phyloP scores from a whole-genome alignment of 2,113 vertebrate species.

The Eretmochelys imbricata region DNA sequence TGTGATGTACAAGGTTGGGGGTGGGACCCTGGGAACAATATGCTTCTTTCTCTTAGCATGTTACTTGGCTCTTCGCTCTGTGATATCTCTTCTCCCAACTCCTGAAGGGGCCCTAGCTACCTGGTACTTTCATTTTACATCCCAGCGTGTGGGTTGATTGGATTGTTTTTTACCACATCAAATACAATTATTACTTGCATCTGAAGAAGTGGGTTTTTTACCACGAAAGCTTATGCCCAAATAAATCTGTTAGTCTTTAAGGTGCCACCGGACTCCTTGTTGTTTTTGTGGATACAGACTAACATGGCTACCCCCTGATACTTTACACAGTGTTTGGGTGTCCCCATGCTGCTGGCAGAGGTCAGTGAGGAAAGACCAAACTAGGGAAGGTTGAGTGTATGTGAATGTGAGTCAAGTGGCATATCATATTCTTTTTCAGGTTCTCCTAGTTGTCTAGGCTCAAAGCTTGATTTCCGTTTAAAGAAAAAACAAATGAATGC shows the following conservation, averaged over 20 bases:
- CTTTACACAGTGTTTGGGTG: background rate
- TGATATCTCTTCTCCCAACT: background rate
- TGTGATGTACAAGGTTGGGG: no score
- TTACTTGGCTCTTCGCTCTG: background rate
- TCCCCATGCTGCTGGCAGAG: background rate
- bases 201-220: no score
- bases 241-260: no score
- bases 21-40: no score
- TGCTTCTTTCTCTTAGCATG: background rate
- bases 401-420: background rate
- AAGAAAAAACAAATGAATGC: background rate
- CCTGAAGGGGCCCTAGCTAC: background rate
- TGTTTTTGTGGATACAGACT: no score
- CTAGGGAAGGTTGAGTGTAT: background rate
- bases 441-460: background rate
- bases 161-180: background rate
- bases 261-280: no score
- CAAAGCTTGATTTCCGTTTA: background rate
- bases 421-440: background rate
- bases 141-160: background rate
- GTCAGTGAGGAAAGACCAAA: background rate
- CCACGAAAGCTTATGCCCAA: no score
- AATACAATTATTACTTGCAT: background rate
- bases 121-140: background rate
- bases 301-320: no score